Percentiles rank a stretch among this genome's conserved stretches.
Evolutionary conservation across 1,140 invertebrate genomes (phyloP).

Genomic region (Platorchestia sp.): DNA sequence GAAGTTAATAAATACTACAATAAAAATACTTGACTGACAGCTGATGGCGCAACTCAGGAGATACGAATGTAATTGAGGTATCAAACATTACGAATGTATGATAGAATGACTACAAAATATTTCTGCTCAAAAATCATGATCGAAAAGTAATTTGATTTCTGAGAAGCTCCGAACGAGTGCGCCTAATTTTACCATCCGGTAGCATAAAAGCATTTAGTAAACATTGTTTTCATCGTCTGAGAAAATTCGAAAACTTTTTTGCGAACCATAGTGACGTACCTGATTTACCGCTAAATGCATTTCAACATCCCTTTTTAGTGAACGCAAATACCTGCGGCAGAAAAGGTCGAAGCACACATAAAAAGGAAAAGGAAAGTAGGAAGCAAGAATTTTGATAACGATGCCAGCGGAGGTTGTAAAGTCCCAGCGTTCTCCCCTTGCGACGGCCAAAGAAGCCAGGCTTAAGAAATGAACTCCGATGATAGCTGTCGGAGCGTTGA

Average conservation of each 20-base stretch:
- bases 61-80: too few relatives aligned
- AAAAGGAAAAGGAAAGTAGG: background rate
- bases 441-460: background rate
- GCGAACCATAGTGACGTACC: background rate
- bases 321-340: background rate
- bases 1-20: too few relatives aligned
- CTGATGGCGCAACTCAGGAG: too few relatives aligned
- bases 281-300: background rate
- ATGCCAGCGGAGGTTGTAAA: background rate
- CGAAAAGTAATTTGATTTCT: background rate
- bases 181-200: background rate
- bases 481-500: conserved; percentile 8
- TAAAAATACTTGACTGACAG: too few relatives aligned
- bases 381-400: background rate
- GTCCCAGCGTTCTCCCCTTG: background rate
- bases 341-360: background rate
- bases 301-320: background rate
- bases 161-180: background rate
- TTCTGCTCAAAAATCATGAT: background rate
- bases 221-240: background rate
- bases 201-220: background rate
- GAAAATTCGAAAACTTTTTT: background rate
- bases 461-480: background rate
- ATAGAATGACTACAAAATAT: background rate
- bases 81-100: too few relatives aligned